Evolutionary conservation across 2,888 invertebrate genomes (phyloP).

Genomic region (Lottia gigantea): DNA sequence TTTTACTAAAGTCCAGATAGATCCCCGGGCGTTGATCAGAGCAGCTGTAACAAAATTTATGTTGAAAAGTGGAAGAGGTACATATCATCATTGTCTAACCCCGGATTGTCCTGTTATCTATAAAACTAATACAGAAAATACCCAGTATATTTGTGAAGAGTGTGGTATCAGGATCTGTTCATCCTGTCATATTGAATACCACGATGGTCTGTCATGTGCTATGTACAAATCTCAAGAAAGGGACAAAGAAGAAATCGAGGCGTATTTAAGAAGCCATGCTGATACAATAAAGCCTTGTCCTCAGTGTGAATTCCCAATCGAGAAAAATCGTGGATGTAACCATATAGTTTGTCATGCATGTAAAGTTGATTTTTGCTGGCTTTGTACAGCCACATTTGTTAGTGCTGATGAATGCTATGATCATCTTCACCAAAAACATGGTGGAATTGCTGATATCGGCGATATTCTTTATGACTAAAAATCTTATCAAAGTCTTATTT

Average conservation of each 20-base stretch:
- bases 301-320: constrained; percentile 48
- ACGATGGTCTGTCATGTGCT: constrained; percentile 53
- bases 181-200: constrained; percentile 49
- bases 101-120: constrained; percentile 59
- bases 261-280: constrained; percentile 44
- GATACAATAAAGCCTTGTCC: constrained; percentile 50
- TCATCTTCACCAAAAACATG: constrained; percentile 42
- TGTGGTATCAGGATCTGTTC: constrained; percentile 49
- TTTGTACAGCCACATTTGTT: constrained; percentile 42
- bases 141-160: constrained; percentile 39
- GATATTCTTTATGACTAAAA: neutral
- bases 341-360: constrained; percentile 54
- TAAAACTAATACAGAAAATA: constrained; percentile 32
- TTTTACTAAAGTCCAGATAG: constrained; percentile 28
- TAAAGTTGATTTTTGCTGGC: constrained; percentile 56
- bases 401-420: constrained; percentile 41
- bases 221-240: constrained; percentile 37
- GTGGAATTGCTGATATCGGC: constrained; percentile 14
- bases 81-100: constrained; percentile 51
- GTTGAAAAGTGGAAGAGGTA: constrained; percentile 29
- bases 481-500: too few relatives aligned
- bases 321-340: constrained; percentile 58
- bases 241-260: constrained; percentile 32
- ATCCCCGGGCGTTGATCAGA: constrained; percentile 27
- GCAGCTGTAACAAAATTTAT: constrained; percentile 46